These are phyloP conservation scores for Amphiprion ocellaris DNA, from an alignment of 2,113 vertebrate species.

Conservation along the genomic window DNA sequence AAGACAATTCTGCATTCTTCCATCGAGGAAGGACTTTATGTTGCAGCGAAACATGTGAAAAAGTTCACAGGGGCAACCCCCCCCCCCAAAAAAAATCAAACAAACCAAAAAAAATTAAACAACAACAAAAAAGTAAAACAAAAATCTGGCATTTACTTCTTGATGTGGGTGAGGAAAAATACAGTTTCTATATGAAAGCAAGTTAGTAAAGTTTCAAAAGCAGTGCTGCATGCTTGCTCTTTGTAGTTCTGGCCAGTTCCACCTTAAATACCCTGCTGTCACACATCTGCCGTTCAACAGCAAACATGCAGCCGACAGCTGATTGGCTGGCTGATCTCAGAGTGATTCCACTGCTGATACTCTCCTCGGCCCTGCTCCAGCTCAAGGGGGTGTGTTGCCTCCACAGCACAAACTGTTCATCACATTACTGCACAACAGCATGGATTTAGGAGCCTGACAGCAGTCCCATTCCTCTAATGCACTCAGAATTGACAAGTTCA, in stretches of 20 bases:
- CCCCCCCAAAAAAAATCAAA: no score
- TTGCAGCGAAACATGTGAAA: no score
- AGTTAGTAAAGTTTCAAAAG: no score
- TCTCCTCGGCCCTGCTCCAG: conserved; percentile 55
- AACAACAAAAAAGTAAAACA: no score
- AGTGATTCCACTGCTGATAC: conserved; percentile 37
- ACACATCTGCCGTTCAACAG: conserved; percentile 77
- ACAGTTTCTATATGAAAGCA: no score
- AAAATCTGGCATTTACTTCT: no score
- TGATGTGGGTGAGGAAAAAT: no score
- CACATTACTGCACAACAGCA: conserved; percentile 14
- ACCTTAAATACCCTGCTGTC: conserved; percentile 73
- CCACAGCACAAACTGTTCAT: conserved; percentile 26
- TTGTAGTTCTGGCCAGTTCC: conserved; percentile 30
- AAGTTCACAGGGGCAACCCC: no score
- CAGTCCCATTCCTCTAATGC: background rate
- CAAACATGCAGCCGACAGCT: conserved; percentile 41
- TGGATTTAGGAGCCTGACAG: background rate
- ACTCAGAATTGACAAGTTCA: background rate
- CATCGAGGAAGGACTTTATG: no score
- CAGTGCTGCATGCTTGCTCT: background rate
- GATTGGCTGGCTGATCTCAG: conserved; percentile 69
- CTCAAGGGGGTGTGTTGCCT: conserved; percentile 58
- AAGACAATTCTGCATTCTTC: no score
- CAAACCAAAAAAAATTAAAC: no score